Evolutionary conservation across 2,113 vertebrate genomes (phyloP).

Genomic region (Zosterops hypoxanthus): DNA sequence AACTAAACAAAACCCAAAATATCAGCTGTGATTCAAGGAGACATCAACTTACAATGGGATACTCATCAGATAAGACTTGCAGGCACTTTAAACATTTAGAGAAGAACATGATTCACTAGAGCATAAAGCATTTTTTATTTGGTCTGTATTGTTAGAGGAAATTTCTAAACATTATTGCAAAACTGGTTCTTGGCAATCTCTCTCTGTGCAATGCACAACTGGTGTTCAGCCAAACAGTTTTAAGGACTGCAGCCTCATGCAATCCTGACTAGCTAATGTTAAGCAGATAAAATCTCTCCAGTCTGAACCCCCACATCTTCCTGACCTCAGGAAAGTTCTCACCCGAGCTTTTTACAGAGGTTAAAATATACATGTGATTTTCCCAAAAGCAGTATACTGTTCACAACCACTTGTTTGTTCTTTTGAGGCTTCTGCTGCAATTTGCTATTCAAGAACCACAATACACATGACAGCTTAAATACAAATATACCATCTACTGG

Average conservation of each 20-base stretch:
- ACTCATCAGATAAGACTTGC: neutral
- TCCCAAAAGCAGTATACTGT: neutral
- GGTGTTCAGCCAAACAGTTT: conserved; percentile 18
- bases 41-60: neutral
- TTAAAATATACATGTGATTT: neutral
- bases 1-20: neutral
- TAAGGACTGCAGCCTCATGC: neutral
- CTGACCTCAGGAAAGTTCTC: neutral
- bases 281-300: neutral
- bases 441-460: neutral
- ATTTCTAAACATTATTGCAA: conserved; percentile 45
- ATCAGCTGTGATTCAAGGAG: neutral
- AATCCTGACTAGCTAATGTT: neutral
- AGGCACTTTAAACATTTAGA: neutral
- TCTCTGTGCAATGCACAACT: neutral
- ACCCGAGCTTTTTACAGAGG: neutral
- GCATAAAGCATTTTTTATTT: neutral
- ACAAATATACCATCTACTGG: neutral
- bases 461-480: neutral
- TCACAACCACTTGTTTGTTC: neutral
- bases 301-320: neutral
- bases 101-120: neutral
- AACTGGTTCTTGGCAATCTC: conserved; percentile 21
- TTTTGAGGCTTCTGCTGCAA: neutral
- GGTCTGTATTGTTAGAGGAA: neutral